Evolutionary conservation across 2,888 invertebrate genomes (phyloP).

Genomic region (Microctonus brassicae): DNA sequence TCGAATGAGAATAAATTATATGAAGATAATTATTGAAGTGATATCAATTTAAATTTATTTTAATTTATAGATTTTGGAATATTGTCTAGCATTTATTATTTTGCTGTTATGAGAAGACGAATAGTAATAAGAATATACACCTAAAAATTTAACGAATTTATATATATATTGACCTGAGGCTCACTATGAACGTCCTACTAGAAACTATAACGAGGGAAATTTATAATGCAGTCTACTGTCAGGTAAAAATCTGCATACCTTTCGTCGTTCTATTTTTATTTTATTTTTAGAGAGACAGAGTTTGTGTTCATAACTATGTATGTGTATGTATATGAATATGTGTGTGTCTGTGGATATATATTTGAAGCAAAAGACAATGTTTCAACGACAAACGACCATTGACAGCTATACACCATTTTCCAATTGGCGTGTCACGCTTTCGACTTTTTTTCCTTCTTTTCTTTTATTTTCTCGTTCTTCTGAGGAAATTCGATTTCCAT

Average conservation of each 20-base stretch:
- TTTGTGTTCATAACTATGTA: not conserved
- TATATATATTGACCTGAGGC: not conserved
- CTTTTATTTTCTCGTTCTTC: not conserved
- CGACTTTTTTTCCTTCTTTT: conserved; percentile 41
- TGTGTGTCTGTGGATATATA: no score
- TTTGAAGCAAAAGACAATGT: conserved; percentile 30
- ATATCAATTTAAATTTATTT: no score
- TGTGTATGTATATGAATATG: not conserved
- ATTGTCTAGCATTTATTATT: not conserved
- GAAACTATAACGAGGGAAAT: not conserved
- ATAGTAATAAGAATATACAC: not conserved
- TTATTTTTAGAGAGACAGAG: not conserved
- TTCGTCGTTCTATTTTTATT: not conserved
- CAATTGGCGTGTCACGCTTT: conserved; percentile 51
- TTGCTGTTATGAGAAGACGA: not conserved
- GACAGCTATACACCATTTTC: conserved; percentile 34
- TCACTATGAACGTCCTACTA: not conserved
- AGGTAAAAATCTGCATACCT: conserved; percentile 23
- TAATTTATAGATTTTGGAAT: not conserved
- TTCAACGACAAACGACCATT: conserved; percentile 45
- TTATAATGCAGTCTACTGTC: not conserved
- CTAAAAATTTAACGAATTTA: not conserved
- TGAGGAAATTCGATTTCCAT: not conserved
- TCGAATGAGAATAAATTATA: not conserved
- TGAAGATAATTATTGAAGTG: no score